These are phyloP conservation scores for Metacarcinus magister DNA, from an alignment of 2,888 invertebrate genomes.

Conservation along the genomic window DNA sequence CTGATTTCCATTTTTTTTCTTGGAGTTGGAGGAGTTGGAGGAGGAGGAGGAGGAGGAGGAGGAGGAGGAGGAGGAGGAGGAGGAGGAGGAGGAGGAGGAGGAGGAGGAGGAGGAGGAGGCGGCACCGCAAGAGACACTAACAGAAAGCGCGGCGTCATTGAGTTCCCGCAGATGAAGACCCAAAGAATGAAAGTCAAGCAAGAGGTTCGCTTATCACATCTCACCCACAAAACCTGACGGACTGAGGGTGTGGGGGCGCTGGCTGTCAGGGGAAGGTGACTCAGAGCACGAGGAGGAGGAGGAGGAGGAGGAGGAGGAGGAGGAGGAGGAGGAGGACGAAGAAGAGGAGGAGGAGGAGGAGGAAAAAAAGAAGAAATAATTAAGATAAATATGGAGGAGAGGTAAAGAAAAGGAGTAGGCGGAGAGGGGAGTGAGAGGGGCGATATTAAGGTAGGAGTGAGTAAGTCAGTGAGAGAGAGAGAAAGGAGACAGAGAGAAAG, in stretches of 20 bases:
- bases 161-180: background rate
- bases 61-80: conserved; percentile 6
- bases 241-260: no score
- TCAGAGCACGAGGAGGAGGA: no score
- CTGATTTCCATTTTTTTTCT: background rate
- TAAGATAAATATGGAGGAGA: background rate
- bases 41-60: background rate
- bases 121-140: background rate
- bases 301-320: no score
- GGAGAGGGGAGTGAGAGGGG: background rate
- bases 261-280: no score
- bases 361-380: background rate
- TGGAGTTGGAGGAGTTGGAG: no score
- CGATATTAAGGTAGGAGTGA: background rate
- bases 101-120: conserved; percentile 22
- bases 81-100: conserved; percentile 22
- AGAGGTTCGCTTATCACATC: background rate
- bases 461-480: background rate
- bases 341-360: background rate
- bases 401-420: background rate
- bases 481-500: background rate
- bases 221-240: background rate
- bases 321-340: background rate
- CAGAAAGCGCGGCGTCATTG: background rate
- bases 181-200: background rate